Base-by-base conservation (phyloP, 2,113 vertebrate genomes). In the Hypomesus transpacificus region DNA sequence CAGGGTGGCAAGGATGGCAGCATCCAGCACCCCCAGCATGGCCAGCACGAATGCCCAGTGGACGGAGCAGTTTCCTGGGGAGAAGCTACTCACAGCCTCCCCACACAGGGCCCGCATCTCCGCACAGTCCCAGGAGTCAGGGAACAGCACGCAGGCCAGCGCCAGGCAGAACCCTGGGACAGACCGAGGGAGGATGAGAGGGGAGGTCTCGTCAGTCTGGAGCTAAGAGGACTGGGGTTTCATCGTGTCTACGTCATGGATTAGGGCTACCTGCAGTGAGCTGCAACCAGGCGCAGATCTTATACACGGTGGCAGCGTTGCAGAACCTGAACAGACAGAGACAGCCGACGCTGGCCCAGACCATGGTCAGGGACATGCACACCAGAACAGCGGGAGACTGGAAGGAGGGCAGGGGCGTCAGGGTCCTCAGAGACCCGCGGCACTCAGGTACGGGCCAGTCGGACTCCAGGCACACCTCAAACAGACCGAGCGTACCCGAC, bases 1-100 rank as follows among this genome's bases (percentile, higher is more conserved):
- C 52, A 94, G 76, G 0, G 89, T 93, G 58, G 93, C 87, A 74
- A 94, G 85, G 26, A 94, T 93, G 16, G 87, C 85, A 1, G 93
- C 91, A 0, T 95, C 93, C 61, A 93, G 77, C 14, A 93, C 87
- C 0, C 93, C 94, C 71, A 95, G 85, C 24, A 95, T 73, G 77
- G 94, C 93, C 54, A 95, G 82, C n/a, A 92, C 85, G 71, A 90
- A 94, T 46, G 91, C 92, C 94, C 93, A 94, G 87, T 93, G 92
- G 24, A 95, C 82, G 0, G 90, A 87, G 70, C 94, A 95, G 80
- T 88, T 88, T 2, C 94, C 93, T 13, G 90, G 83, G 18, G 92
- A 89, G 84, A 94, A 94, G 62, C 93, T 94, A 66, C 89, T 77
- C 21, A 92, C 93, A 20, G 82, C 81, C 31, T 92, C 87, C 24